phyloP scores from a whole-genome alignment of 1,140 invertebrate species.

The Helicoverpa zea region DNA sequence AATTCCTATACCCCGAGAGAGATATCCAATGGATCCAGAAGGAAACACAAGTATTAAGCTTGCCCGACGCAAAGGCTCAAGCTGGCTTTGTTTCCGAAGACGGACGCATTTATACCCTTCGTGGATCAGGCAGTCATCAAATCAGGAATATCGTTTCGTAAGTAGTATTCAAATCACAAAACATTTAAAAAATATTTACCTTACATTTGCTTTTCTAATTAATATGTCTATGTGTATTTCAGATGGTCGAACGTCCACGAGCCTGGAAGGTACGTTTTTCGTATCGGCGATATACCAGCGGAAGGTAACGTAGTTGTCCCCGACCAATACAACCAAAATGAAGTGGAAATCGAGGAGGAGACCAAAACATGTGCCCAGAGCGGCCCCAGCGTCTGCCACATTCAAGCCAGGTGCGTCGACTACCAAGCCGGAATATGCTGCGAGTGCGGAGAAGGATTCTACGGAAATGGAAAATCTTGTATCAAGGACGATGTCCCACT shows the following conservation, averaged over 20 bases:
- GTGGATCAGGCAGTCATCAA: constrained; percentile 95
- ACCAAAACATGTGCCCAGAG: constrained; percentile 87
- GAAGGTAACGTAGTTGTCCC: constrained; percentile 90
- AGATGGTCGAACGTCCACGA: constrained; percentile 94
- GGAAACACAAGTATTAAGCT: constrained; percentile 88
- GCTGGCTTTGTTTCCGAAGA: constrained; percentile 96
- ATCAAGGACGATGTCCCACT: constrained; percentile 93
- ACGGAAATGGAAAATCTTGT: constrained; percentile 97
- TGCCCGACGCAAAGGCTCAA: constrained; percentile 96
- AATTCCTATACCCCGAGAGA: constrained; percentile 94
- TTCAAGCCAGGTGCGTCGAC: constrained; percentile 94
- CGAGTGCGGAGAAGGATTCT: constrained; percentile 92
- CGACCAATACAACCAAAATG: constrained; percentile 86
- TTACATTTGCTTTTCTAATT: not conserved
- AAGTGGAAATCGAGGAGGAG: constrained; percentile 77
- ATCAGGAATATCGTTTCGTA: constrained; percentile 87
- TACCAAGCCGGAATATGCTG: constrained; percentile 96
- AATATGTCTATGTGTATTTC: constrained; percentile 63
- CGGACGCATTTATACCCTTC: constrained; percentile 90
- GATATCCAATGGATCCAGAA: constrained; percentile 97
- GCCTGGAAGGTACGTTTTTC: constrained; percentile 94
- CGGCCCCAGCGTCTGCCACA: constrained; percentile 91
- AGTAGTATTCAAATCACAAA: constrained; percentile 57
- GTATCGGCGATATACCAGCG: constrained; percentile 90
- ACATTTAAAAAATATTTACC: not conserved